phyloP scores from a whole-genome alignment of 2,888 invertebrate genomes.

The Drosophila ezoana region DNA sequence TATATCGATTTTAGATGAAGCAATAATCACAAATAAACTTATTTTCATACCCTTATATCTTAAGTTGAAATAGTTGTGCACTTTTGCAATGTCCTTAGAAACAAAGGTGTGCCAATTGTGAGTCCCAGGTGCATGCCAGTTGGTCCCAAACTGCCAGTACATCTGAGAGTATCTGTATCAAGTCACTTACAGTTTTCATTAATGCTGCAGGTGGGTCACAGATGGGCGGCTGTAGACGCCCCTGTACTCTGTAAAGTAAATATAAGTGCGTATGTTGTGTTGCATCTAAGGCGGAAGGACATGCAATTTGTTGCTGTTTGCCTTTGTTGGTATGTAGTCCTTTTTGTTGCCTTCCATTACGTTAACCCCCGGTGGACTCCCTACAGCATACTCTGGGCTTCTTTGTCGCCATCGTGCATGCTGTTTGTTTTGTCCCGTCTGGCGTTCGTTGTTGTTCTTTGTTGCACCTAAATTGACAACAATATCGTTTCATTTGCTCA shows the following conservation, averaged over 20 bases:
- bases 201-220: constrained; percentile 46
- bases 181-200: constrained; percentile 72
- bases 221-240: neutral
- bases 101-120: constrained; percentile 42
- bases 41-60: neutral
- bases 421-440: constrained; percentile 76
- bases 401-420: constrained; percentile 65
- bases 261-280: constrained; percentile 76
- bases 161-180: constrained; percentile 49
- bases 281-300: constrained; percentile 77
- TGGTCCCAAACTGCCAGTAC: constrained; percentile 9
- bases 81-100: constrained; percentile 15
- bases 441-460: constrained; percentile 68
- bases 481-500: constrained; percentile 79
- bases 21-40: no score
- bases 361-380: neutral
- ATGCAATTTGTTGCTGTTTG: constrained; percentile 79
- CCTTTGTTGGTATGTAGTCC: constrained; percentile 59
- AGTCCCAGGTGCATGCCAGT: constrained; percentile 21
- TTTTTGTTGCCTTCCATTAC: constrained; percentile 15
- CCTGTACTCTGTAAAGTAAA: constrained; percentile 57
- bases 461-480: constrained; percentile 80
- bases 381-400: constrained; percentile 17
- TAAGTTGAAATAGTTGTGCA: constrained; percentile 13
- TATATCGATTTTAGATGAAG: no score